Evolutionary conservation across 1,140 invertebrate species (phyloP).

Genomic region (Asbolus verrucosus): DNA sequence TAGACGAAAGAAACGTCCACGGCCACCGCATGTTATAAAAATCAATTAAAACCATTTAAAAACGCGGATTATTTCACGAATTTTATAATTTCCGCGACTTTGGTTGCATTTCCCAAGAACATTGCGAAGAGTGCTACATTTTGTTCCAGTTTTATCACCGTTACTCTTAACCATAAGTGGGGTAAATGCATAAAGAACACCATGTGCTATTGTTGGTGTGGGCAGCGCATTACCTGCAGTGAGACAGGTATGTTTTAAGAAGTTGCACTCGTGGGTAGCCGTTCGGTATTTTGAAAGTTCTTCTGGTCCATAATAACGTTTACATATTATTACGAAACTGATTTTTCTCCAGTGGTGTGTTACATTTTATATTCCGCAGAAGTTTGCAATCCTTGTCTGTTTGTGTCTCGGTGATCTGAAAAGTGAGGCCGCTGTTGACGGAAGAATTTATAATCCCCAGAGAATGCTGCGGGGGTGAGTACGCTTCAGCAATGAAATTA

Average conservation of each 20-base stretch:
- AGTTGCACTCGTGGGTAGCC: conserved; percentile 3
- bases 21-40: conserved; percentile 19
- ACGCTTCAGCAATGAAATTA: no score
- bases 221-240: conserved; percentile 30
- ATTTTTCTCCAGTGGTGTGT: conserved; percentile 19
- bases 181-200: conserved; percentile 34
- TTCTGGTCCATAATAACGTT: conserved; percentile 11
- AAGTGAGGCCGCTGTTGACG: no score
- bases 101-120: neutral
- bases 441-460: no score
- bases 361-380: neutral
- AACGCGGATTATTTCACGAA: neutral
- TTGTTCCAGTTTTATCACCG: conserved; percentile 23
- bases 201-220: conserved; percentile 41
- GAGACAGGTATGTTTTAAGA: conserved; percentile 39
- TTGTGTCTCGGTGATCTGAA: no score
- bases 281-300: conserved; percentile 1
- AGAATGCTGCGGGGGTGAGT: no score
- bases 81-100: neutral
- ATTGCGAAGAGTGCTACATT: conserved; percentile 15
- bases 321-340: neutral
- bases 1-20: conserved; percentile 4
- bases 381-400: no score
- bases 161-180: conserved; percentile 25
- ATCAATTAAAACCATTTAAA: conserved; percentile 16